These are phyloP conservation scores for Campoletis raptor DNA, from an alignment of 2,888 invertebrate species.

Conservation along the genomic window DNA sequence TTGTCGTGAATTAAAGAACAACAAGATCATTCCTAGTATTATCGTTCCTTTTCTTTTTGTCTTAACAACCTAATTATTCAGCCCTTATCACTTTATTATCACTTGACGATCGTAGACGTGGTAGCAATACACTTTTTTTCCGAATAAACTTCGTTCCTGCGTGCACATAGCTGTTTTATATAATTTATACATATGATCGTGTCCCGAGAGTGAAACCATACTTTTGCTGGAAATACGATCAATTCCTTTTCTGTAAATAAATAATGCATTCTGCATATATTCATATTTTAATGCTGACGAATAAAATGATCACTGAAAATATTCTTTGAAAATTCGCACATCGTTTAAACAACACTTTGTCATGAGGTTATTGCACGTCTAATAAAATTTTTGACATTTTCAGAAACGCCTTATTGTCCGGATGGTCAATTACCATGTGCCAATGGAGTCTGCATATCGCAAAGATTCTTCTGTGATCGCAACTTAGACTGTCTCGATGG, in stretches of 20 bases:
- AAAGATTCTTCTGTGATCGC: constrained; percentile 87
- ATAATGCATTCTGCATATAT: constrained; percentile 9
- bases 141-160: constrained; percentile 32
- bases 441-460: constrained; percentile 87
- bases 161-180: constrained; percentile 68
- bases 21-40: constrained; percentile 18
- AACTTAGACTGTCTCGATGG: constrained; percentile 87
- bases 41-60: not conserved
- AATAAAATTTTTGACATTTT: constrained; percentile 42
- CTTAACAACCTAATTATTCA: not conserved
- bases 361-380: not conserved
- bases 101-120: not conserved
- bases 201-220: constrained; percentile 28
- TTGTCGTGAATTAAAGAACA: constrained; percentile 49
- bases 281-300: not conserved
- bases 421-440: constrained; percentile 86
- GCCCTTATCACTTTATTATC: not conserved
- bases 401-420: constrained; percentile 77
- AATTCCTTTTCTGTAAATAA: constrained; percentile 53
- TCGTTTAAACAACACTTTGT: not conserved
- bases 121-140: not conserved
- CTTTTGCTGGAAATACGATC: constrained; percentile 29
- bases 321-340: constrained; percentile 2
- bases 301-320: not conserved
- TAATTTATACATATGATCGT: constrained; percentile 23